These are phyloP conservation scores for Dipus sagitta DNA, from an alignment of 2,797 vertebrate genomes.

Conservation along the genomic window DNA sequence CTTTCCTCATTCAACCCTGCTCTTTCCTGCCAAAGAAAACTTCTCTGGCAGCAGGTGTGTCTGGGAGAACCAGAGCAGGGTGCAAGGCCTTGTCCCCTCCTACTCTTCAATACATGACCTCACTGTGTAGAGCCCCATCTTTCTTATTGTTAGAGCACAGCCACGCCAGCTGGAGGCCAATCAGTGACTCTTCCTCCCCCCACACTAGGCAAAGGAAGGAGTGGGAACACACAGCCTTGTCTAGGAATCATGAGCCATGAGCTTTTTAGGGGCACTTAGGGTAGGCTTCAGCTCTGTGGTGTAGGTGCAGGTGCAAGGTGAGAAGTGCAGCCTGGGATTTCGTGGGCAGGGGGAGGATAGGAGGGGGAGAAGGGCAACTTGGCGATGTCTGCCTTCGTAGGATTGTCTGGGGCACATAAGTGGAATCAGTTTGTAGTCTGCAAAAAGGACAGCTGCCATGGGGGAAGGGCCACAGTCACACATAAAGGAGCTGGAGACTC, in stretches of 20 bases:
- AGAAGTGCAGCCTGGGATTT: not conserved
- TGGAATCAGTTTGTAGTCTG: not conserved
- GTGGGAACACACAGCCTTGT: not conserved
- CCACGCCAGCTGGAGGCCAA: conserved; percentile 62
- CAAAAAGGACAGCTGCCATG: not conserved
- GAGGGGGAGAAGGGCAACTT: not conserved
- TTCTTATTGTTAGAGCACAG: conserved; percentile 61
- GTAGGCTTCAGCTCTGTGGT: not conserved
- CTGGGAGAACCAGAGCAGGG: not conserved
- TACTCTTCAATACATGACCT: conserved; percentile 55
- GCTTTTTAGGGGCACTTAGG: not conserved
- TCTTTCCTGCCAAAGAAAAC: conserved; percentile 51
- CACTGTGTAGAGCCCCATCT: conserved; percentile 38
- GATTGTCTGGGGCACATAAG: not conserved
- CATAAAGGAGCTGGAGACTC: conserved; percentile 9
- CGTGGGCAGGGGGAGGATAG: too few species aligned
- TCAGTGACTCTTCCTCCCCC: not conserved
- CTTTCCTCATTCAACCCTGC: conserved; percentile 40
- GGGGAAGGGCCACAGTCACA: not conserved
- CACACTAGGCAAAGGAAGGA: not conserved
- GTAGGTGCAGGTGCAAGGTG: not conserved
- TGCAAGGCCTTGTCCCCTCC: not conserved
- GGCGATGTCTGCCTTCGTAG: not conserved
- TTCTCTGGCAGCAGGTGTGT: conserved; percentile 60
- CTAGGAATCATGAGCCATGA: not conserved